These are phyloP conservation scores for Lepus europaeus DNA, from an alignment of 2,113 vertebrate genomes.

Conservation along the genomic window DNA sequence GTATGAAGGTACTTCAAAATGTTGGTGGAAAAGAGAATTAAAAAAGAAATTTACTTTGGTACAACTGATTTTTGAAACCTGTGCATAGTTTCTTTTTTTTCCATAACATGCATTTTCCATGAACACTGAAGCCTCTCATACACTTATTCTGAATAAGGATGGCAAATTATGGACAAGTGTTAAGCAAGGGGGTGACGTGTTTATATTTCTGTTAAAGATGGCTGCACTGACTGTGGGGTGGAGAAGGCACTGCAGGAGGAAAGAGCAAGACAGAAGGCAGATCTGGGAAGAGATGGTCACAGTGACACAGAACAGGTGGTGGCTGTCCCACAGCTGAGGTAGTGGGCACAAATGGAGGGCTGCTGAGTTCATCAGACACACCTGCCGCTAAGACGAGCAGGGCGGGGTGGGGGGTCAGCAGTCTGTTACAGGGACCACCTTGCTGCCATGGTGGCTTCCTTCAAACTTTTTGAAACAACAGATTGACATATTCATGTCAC, in stretches of 20 bases:
- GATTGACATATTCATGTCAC: background rate
- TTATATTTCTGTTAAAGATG: conserved; percentile 17
- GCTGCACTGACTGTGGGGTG: background rate
- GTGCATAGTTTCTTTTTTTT: too few relatives aligned
- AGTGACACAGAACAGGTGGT: too few relatives aligned
- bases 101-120: too few relatives aligned
- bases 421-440: background rate
- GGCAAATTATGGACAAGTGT: background rate
- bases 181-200: background rate
- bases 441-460: background rate
- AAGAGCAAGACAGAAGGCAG: background rate
- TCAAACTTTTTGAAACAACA: background rate
- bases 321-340: background rate
- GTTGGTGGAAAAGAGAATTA: too few relatives aligned
- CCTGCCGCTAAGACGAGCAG: background rate
- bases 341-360: accelerated
- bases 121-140: background rate
- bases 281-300: background rate
- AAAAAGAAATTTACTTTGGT: too few relatives aligned
- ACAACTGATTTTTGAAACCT: too few relatives aligned
- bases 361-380: background rate
- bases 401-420: background rate
- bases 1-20: too few relatives aligned
- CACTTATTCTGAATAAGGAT: background rate
- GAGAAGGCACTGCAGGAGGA: background rate